Percentiles rank a stretch among this genome's conserved stretches.
phyloP scores from a whole-genome alignment of 2,888 invertebrate species.

The Heteromyza rotundicornis region DNA sequence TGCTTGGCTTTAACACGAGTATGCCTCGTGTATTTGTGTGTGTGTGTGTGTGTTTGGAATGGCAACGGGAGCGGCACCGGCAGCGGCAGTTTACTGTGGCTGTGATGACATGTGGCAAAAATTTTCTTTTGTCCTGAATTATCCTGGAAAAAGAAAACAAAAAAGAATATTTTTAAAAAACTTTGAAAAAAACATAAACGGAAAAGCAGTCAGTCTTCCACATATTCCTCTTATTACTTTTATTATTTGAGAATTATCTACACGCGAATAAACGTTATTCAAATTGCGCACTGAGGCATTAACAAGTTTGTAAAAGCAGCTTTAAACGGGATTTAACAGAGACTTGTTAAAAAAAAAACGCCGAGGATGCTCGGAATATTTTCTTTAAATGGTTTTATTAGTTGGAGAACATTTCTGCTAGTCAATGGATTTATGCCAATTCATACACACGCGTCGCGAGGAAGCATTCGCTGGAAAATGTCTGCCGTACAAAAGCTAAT shows the following conservation, averaged over 20 bases:
- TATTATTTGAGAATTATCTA: slow-evolving; percentile 11
- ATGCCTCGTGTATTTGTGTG: background rate
- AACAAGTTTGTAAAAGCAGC: background rate
- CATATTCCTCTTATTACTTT: background rate
- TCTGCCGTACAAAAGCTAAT: no score
- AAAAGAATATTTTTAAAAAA: no score
- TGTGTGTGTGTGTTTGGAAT: background rate
- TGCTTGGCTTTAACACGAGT: background rate
- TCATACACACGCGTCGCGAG: no score
- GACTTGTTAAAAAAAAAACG: no score
- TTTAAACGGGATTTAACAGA: background rate
- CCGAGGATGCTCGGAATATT: no score
- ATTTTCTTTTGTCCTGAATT: background rate
- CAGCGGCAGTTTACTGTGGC: background rate
- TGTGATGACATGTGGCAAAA: background rate
- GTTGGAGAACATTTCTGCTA: no score
- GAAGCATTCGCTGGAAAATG: no score
- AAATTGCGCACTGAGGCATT: slow-evolving; percentile 13
- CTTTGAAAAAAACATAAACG: no score
- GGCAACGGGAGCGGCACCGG: background rate
- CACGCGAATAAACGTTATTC: slow-evolving; percentile 10
- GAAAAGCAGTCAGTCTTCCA: no score
- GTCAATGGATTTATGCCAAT: no score
- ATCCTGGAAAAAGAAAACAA: background rate
- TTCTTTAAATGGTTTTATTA: no score